Conservation (phyloP, 2,797 vertebrate genomes). For the Urophycis tenuis region DNA sequence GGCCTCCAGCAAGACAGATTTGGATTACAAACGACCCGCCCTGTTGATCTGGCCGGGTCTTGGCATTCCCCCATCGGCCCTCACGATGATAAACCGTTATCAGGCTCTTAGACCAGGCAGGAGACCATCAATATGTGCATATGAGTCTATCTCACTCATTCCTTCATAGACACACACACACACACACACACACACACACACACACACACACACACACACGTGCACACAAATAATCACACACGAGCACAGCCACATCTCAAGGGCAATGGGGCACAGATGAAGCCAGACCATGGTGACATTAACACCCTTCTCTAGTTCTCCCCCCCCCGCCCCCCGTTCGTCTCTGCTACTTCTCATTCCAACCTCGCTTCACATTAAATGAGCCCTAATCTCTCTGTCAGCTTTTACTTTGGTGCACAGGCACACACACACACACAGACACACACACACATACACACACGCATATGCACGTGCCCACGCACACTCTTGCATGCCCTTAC, state of each 20-base stretch:
- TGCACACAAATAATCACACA: conserved; percentile 19
- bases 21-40: no score
- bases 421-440: neutral
- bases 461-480: neutral
- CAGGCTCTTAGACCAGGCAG: no score
- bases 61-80: no score
- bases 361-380: conserved; percentile 33
- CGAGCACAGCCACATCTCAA: conserved; percentile 29
- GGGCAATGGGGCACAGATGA: conserved; percentile 63
- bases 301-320: conserved; percentile 57
- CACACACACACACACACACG: conserved; percentile 8
- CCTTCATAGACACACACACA: conserved; percentile 1
- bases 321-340: conserved; percentile 37
- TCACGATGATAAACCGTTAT: no score
- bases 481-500: neutral
- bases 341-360: conserved; percentile 41
- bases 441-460: neutral
- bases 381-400: conserved; percentile 39
- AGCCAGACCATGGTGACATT: conserved; percentile 58
- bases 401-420: conserved; percentile 31
- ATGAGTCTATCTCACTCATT: no score
- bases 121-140: neutral
- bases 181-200: conserved; percentile 8
- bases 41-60: no score
- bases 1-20: no score